Conservation (phyloP, 2,113 vertebrate genomes). For the Pachypanchax playfairii region DNA sequence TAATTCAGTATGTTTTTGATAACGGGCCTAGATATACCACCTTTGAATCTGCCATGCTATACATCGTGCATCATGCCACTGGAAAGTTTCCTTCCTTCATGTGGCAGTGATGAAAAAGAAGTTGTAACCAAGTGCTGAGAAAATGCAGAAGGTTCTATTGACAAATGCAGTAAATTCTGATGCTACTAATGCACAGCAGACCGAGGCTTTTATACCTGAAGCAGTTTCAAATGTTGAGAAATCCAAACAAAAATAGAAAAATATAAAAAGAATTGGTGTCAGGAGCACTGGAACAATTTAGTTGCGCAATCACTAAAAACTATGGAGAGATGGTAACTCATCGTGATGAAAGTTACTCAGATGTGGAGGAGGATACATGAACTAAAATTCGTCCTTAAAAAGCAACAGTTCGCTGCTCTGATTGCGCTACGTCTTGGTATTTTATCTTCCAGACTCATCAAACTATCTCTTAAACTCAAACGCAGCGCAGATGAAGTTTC, state of each 20-base stretch:
- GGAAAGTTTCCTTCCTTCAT: slow-evolving; percentile 54
- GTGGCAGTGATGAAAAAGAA: slow-evolving; percentile 49
- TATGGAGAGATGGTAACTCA: no score
- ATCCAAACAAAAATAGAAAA: neutral
- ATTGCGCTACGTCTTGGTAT: slow-evolving; percentile 47
- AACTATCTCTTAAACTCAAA: slow-evolving; percentile 35
- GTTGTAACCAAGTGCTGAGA: slow-evolving; percentile 63
- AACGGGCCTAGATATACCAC: slow-evolving; percentile 68
- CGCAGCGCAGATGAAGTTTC: slow-evolving; percentile 46
- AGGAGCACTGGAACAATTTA: no score
- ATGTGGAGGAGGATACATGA: neutral
- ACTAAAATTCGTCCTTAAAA: neutral
- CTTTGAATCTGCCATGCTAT: slow-evolving; percentile 73
- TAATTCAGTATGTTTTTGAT: neutral
- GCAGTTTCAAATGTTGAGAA: slow-evolving; percentile 45
- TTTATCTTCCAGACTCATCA: slow-evolving; percentile 34
- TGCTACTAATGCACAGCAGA: slow-evolving; percentile 62
- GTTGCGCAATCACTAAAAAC: no score
- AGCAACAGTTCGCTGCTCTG: neutral
- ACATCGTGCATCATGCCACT: slow-evolving; percentile 75
- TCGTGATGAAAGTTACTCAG: slow-evolving; percentile 10
- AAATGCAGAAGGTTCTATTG: slow-evolving; percentile 67
- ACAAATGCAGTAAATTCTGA: slow-evolving; percentile 63
- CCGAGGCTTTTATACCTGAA: slow-evolving; percentile 55
- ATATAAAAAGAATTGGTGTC: no score